Percentiles rank a stretch among this genome's conserved stretches.
phyloP scores from a whole-genome alignment of 2,113 vertebrate species.

The Silurus asotus region DNA sequence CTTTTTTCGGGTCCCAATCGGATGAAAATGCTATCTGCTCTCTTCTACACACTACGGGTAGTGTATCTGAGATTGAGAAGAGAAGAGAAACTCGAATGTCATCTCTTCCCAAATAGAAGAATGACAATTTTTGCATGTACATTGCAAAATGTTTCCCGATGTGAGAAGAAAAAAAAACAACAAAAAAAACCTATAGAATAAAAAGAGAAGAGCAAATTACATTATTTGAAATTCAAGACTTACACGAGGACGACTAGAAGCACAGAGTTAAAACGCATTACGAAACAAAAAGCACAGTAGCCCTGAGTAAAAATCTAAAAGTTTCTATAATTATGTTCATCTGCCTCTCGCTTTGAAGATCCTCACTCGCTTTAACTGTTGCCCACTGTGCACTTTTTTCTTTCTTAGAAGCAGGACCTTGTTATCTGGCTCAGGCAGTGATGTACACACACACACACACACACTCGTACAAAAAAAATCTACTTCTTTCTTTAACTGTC shows the following conservation, averaged over 20 bases:
- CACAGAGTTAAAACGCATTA: neutral
- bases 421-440: neutral
- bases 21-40: neutral
- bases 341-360: neutral
- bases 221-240: neutral
- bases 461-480: neutral
- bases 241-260: neutral
- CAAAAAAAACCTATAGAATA: too few species aligned
- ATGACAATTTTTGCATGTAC: neutral
- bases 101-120: neutral
- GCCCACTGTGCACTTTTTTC: neutral
- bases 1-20: too few species aligned
- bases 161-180: neutral
- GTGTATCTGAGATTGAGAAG: neutral
- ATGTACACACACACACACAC: too few species aligned
- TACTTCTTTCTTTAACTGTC: neutral
- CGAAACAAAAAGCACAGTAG: neutral
- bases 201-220: neutral
- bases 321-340: neutral
- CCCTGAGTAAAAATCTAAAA: neutral
- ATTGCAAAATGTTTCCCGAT: neutral
- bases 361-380: neutral
- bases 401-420: neutral
- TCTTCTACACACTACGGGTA: neutral
- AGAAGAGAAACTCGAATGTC: neutral